Base-by-base conservation (phyloP, 2,797 vertebrate species). In the Leuciscus waleckii region DNA sequence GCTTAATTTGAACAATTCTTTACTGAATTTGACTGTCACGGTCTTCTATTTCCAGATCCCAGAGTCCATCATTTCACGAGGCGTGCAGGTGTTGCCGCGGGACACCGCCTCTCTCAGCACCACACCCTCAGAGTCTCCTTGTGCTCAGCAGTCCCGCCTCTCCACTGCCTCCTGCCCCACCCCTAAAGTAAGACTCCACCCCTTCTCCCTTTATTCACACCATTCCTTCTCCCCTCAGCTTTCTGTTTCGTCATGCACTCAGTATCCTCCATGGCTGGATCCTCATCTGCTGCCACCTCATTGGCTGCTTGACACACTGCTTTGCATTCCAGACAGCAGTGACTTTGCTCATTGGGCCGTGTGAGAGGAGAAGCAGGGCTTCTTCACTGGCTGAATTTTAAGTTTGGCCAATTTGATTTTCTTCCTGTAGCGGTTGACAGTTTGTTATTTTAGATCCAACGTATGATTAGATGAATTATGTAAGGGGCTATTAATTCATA, bases 121-220 rank as follows among this genome's bases (percentile, higher is more conserved):
- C 93, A 99, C 98, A 85, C 98, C 98, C 89, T 99, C 98, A 10
- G 98, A 99, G 94, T 99, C 98, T 35, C 98, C 98, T 87, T 97
- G 98, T 85, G 98, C 98, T 91, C 98, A 99, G 95, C 98, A 98
- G 81, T 99, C 98, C 89, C 98, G 98, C 90, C 97, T 99, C 91
- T 99, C 98, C 86, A 99, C 98, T 88, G 98, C 98, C 90, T 99
- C 98, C 93, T 99, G 98, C 90, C 98, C 98, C 90, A 99, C 98
- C 90, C 98, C 98, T 93, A 99, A 99, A 97, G 98, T 99, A 95
- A 97, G 98, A 35, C 37, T 39, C 46, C 19, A 0, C 61, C 79
- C n/a, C 56, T 67, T 82, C 79, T 49, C 17, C 17, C 61, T 58
- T 58, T 39, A 65, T 65, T 69, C 71, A 76, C 51, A 37, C 75